These are phyloP conservation scores for Phortica okadai DNA, from an alignment of 2,888 invertebrate genomes.

Conservation along the genomic window DNA sequence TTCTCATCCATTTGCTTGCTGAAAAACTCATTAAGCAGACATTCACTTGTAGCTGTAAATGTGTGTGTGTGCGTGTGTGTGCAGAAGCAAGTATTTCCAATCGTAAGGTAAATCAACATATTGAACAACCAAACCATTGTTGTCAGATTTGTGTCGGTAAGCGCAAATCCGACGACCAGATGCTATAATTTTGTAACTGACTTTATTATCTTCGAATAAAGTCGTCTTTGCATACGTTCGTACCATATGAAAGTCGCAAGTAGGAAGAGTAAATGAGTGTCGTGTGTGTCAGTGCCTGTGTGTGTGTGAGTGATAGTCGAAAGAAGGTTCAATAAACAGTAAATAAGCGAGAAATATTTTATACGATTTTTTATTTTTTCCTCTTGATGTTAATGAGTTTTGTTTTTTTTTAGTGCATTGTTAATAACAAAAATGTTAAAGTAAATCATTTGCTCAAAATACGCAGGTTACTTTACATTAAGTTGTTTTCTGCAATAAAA, in stretches of 20 bases:
- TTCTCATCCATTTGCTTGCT: not conserved
- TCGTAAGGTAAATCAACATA: not conserved
- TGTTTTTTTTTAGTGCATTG: no score
- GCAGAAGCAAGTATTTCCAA: not conserved
- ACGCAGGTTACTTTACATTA: not conserved
- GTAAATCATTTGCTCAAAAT: not conserved
- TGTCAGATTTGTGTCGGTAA: not conserved
- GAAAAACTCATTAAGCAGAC: not conserved
- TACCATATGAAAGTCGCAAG: not conserved
- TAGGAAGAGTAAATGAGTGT: not conserved
- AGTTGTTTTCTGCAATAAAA: not conserved
- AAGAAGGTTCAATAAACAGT: constrained; percentile 10
- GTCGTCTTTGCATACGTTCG: no score
- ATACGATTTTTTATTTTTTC: not conserved
- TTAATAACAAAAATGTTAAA: not conserved
- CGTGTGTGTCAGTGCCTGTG: not conserved
- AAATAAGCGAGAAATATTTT: constrained; percentile 12
- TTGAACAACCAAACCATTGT: not conserved
- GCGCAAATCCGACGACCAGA: not conserved
- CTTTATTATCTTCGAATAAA: no score
- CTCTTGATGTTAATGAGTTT: not conserved
- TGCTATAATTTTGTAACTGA: no score
- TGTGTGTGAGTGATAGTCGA: not conserved
- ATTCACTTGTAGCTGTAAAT: not conserved
- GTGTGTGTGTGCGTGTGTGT: not conserved